Evolutionary conservation across 1,140 invertebrate species (phyloP).

Genomic region (Pseudomyrmex flavicornis): DNA sequence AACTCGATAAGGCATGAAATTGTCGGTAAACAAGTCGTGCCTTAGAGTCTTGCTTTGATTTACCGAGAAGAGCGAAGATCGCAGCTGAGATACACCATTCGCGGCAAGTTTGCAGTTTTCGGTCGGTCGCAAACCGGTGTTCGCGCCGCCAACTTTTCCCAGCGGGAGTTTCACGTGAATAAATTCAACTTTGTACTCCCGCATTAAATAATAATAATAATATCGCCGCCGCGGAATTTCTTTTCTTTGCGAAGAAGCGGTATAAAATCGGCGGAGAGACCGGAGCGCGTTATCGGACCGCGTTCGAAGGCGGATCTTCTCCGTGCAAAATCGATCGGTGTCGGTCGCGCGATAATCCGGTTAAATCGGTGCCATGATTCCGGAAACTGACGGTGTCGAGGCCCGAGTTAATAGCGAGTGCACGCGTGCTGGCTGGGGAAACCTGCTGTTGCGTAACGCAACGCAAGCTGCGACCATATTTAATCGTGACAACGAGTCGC

Average conservation of each 20-base stretch:
- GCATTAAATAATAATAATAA: conserved; percentile 60
- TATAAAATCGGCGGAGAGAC: conserved; percentile 24
- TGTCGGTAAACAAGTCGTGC: conserved; percentile 55
- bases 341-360: conserved; percentile 12
- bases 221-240: conserved; percentile 42
- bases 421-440: neutral
- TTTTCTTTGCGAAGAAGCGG: conserved; percentile 2
- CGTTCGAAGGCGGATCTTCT: neutral
- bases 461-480: conserved; percentile 50
- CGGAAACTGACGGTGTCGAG: conserved; percentile 25
- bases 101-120: conserved; percentile 48
- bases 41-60: conserved; percentile 55
- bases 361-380: conserved; percentile 53
- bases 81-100: conserved; percentile 33
- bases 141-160: conserved; percentile 42
- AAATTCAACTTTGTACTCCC: conserved; percentile 48
- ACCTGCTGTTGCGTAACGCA: conserved; percentile 49
- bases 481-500: conserved; percentile 47
- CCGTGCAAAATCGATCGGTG: conserved; percentile 13
- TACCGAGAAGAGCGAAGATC: conserved; percentile 56
- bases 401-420: conserved; percentile 10
- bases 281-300: neutral
- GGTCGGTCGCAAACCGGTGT: neutral
- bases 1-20: conserved; percentile 61
- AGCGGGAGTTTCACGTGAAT: conserved; percentile 41